Evolutionary conservation across 1,140 invertebrate genomes (phyloP).

Genomic region (Drosophila triauraria): DNA sequence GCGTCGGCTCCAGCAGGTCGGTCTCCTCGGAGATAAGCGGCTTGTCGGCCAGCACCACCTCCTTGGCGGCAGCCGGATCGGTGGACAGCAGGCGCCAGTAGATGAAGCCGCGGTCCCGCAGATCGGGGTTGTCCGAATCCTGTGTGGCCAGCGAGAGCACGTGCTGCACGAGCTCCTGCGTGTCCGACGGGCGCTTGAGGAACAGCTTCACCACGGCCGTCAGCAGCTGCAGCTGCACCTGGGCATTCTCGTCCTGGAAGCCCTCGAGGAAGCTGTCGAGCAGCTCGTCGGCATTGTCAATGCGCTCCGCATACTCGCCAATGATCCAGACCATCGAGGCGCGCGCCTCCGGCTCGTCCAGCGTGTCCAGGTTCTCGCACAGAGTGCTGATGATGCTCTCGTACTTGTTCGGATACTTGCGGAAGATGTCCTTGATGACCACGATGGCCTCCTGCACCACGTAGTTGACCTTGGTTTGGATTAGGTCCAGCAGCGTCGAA

Average conservation of each 20-base stretch:
- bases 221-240: constrained; percentile 98
- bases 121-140: constrained; percentile 99
- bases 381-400: constrained; percentile 99
- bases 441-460: constrained; percentile 99
- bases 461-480: constrained; percentile 99
- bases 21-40: constrained; percentile 99
- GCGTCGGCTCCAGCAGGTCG: constrained; percentile 98
- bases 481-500: constrained; percentile 98
- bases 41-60: constrained; percentile 99
- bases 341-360: constrained; percentile 99
- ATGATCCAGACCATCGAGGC: constrained; percentile 99
- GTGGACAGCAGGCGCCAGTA: constrained; percentile 99
- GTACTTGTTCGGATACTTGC: constrained; percentile 99
- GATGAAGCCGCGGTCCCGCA: constrained; percentile 99
- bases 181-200: constrained; percentile 98
- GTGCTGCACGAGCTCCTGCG: constrained; percentile 98
- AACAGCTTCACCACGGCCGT: constrained; percentile 99
- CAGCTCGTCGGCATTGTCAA: constrained; percentile 99
- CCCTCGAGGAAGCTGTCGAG: constrained; percentile 99
- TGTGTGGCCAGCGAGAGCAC: constrained; percentile 97
- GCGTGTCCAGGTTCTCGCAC: constrained; percentile 99
- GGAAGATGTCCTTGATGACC: constrained; percentile 99
- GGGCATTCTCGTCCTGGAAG: constrained; percentile 99
- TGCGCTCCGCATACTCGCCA: constrained; percentile 99
- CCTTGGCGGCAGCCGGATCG: constrained; percentile 99